Evolutionary conservation across 2,888 invertebrate species (phyloP), one percentile per base, ranked within the genome.

Genomic region (Sclerodermus sp.): DNA sequence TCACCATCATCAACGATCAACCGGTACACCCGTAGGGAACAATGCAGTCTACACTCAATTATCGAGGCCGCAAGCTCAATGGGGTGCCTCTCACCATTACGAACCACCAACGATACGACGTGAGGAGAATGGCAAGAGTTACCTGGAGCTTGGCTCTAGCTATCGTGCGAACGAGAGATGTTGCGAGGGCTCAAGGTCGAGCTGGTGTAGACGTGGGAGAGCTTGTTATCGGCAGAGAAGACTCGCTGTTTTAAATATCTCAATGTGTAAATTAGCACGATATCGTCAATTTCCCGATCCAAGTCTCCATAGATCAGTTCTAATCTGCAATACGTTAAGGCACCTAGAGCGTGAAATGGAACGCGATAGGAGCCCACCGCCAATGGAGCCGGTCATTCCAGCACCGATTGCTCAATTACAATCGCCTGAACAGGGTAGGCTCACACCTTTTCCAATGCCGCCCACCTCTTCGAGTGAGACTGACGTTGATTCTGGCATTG

Each of bases 321-420:
- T 96, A 56, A 94, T 96, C 70, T 93, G 93, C 82, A 95, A 95
- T 80, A 94, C 95, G 49, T 78, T 95, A 60, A 87, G 93, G 75
- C 86, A 88, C 76, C 88, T 94, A 72, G 94, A 94, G 79, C 85
- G 89, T 48, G 94, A 95, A 80, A 90, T 95, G 85, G 92, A 92
- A 77, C 81, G 85, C 51, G 87, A 86, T 76, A 83, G 74, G 42
- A 77, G 75, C 63, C 78, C 76, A 42, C 76, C 76, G 50, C 78
- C 75, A 18, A 73, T 75, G 67, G 73, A 73, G 57, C 73, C 76
- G 32, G 68, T 74, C 2, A 66, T 72, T 44, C 66, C 78, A 40
- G 66, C 70, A n/a, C 78, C 77, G 23, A 75, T 77, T 68, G 65
- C 73, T 36, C 77, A 77, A 52, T 65, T 81, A 49, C 75, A 82